A percentile compares a stretch with the other conserved stretches of the same genome.
phyloP scores from a whole-genome alignment of 2,797 vertebrate species.

The Hippopotamyrus pictus region DNA sequence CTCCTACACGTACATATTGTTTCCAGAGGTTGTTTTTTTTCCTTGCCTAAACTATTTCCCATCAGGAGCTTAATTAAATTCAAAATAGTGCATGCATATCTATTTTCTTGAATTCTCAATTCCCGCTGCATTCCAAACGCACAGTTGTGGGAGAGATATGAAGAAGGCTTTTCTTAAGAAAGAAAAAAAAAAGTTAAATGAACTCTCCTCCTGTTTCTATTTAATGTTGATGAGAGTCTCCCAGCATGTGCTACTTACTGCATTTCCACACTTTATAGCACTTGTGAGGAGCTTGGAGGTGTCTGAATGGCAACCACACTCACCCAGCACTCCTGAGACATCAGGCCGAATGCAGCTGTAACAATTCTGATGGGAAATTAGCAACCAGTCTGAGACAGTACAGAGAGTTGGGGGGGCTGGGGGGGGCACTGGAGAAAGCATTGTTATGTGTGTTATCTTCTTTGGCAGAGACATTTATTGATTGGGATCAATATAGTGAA shows the following conservation, averaged over 20 bases:
- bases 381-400: not conserved
- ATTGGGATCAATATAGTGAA: not conserved
- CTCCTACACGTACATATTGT: slow-evolving; percentile 59
- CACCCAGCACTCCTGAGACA: not conserved
- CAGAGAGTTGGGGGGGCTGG: not conserved
- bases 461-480: not conserved
- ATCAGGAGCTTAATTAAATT: slow-evolving; percentile 81
- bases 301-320: not conserved
- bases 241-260: slow-evolving; percentile 19
- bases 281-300: slow-evolving; percentile 23
- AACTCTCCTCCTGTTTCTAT: slow-evolving; percentile 29
- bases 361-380: slow-evolving; percentile 11
- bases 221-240: slow-evolving; percentile 35
- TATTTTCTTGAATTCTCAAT: slow-evolving; percentile 58
- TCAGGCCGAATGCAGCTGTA: not conserved
- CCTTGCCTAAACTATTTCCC: slow-evolving; percentile 66
- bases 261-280: slow-evolving; percentile 22
- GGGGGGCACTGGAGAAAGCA: not conserved
- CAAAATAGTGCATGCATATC: slow-evolving; percentile 71
- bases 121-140: slow-evolving; percentile 46
- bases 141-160: slow-evolving; percentile 26
- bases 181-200: slow-evolving; percentile 20
- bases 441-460: not conserved
- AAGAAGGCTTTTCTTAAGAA: not conserved
- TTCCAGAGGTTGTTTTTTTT: slow-evolving; percentile 55